Percentiles rank a stretch among this genome's conserved stretches.
These are phyloP conservation scores for Patella pellucida DNA, from an alignment of 2,888 invertebrate species.

Conservation along the genomic window DNA sequence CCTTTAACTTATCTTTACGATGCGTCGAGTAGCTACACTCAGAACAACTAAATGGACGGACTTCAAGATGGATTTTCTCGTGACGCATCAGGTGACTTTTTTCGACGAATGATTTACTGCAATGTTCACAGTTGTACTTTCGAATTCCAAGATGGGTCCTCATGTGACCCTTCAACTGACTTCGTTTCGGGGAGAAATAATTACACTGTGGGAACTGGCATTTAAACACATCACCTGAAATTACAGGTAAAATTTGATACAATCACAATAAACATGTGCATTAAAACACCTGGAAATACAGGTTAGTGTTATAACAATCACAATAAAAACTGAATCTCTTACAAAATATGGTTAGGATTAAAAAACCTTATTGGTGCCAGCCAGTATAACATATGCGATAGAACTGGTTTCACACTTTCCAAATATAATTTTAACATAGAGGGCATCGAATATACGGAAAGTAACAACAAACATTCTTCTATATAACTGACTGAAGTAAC, in stretches of 20 bases:
- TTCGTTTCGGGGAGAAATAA: constrained; percentile 78
- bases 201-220: constrained; percentile 78
- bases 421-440: too few relatives aligned
- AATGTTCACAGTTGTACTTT: constrained; percentile 75
- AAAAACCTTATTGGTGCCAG: too few relatives aligned
- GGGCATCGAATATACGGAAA: too few relatives aligned
- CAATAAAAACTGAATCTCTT: too few relatives aligned
- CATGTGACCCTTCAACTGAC: constrained; percentile 78
- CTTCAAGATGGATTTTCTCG: constrained; percentile 78
- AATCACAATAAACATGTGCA: too few relatives aligned
- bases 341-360: too few relatives aligned
- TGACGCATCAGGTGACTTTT: constrained; percentile 79
- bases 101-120: constrained; percentile 79
- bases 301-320: too few relatives aligned
- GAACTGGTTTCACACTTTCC: too few relatives aligned
- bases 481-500: too few relatives aligned
- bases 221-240: constrained; percentile 76
- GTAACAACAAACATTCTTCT: too few relatives aligned
- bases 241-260: not conserved
- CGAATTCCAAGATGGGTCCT: constrained; percentile 75
- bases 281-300: too few relatives aligned
- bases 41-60: constrained; percentile 78
- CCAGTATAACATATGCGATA: too few relatives aligned
- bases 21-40: constrained; percentile 79
- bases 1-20: constrained; percentile 79